Conservation (phyloP, 2,797 vertebrate species). For the Bucorvus abyssinicus region DNA sequence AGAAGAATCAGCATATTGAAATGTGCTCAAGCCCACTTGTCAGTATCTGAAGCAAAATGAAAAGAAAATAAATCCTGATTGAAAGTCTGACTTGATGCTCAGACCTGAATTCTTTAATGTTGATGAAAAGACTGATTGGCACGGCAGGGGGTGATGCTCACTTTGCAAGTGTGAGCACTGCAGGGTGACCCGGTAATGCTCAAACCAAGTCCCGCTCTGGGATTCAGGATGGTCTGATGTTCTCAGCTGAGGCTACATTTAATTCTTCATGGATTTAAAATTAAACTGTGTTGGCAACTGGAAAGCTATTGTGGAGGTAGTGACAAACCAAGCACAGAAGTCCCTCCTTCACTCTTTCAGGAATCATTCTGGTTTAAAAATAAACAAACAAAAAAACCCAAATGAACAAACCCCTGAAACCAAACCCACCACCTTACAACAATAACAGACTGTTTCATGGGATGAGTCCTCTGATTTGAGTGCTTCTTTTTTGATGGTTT, state of each 20-base stretch:
- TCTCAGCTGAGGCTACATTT: background rate
- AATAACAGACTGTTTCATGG: background rate
- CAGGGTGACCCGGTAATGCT: background rate
- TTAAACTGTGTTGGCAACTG: background rate
- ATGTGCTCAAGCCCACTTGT: conserved; percentile 34
- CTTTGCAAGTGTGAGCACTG: background rate
- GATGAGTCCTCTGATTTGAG: background rate
- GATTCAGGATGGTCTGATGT: background rate
- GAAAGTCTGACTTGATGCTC: conserved; percentile 15
- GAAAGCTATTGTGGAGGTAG: background rate
- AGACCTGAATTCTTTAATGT: background rate
- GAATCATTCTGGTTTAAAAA: background rate
- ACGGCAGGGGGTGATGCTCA: background rate
- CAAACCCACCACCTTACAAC: no score
- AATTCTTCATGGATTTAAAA: background rate
- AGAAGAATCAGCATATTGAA: conserved; percentile 59
- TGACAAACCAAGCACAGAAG: background rate
- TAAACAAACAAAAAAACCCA: background rate
- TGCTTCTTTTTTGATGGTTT: background rate
- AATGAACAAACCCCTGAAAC: no score
- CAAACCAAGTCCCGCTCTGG: background rate
- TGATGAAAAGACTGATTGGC: conserved; percentile 13
- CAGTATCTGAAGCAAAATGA: conserved; percentile 29
- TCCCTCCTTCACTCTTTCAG: background rate
- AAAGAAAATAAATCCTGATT: conserved; percentile 31